Evolutionary conservation across 2,113 vertebrate genomes (phyloP).

Genomic region (Tupaia tana): DNA sequence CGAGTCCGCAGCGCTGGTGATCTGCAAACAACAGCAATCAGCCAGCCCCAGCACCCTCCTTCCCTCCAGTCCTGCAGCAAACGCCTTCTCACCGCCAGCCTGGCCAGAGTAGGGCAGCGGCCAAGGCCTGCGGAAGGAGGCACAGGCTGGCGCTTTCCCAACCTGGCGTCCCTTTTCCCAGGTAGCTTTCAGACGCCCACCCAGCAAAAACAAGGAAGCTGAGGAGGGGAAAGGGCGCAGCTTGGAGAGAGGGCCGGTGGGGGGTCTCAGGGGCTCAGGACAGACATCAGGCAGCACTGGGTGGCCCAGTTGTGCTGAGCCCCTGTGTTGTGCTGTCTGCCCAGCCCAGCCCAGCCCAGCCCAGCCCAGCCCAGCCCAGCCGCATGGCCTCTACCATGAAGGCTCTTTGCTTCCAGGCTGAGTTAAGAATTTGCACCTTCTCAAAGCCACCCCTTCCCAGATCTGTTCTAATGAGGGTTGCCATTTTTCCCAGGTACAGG

Average conservation of each 20-base stretch:
- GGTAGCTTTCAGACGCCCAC: too few species aligned
- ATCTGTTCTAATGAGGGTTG: not conserved
- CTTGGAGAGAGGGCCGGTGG: not conserved
- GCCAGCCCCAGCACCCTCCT: rapidly evolving
- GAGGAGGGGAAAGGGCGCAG: not conserved
- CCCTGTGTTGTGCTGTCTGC: too few species aligned
- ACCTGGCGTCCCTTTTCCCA: too few species aligned
- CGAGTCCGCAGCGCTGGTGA: conserved; percentile 93
- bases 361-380: too few species aligned
- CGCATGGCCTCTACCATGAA: not conserved
- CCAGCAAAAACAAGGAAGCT: too few species aligned
- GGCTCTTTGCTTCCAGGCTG: not conserved
- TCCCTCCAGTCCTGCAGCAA: not conserved
- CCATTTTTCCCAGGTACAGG: not conserved
- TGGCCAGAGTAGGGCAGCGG: too few species aligned
- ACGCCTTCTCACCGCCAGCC: too few species aligned
- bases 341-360: too few species aligned
- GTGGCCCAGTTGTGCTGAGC: too few species aligned
- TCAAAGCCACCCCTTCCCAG: not conserved
- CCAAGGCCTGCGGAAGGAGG: too few species aligned
- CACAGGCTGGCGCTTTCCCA: not conserved
- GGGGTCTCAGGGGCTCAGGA: not conserved
- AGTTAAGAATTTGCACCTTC: not conserved
- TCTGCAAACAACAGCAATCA: conserved; percentile 83
- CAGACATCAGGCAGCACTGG: not conserved